Evolutionary conservation across 2,113 vertebrate species (phyloP), one percentile per base, ranked within the genome.

Genomic region (Oreotrochilus melanogaster): DNA sequence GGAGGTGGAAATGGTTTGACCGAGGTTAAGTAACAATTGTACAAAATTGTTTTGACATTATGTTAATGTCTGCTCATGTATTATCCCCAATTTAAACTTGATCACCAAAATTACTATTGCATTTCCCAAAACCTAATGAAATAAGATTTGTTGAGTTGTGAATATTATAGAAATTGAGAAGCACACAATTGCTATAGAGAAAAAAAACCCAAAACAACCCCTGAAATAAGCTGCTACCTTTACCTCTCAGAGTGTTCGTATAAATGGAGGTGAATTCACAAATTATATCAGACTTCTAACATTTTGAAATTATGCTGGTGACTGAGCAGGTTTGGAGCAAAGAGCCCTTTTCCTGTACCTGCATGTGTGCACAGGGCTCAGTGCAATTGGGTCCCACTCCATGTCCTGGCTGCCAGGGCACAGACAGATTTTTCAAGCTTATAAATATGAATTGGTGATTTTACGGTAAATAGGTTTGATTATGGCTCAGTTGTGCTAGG

Each of bases 41-140:
- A 95, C 87, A 89, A 95, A 97, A 98, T 97, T 97, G 96, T 98
- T 98, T 98, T 97, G 97, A 98, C 97, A 97, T 97, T 96, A 96
- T 96, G 96, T 94, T 97, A 98, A 98, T 97, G 92, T 92, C 92
- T 96, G 85, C 92, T 96, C 80, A 0, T 84, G 42, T 92, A 97
- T 97, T 97, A 97, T 96, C 93, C 89, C 86, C 96, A 97, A 97
- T 98, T 98, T 96, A 97, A 98, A 97, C 95, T 97, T 97, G 97
- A 98, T 98, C 97, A 97, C 96, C 64, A 95, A 97, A 98, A 98
- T 97, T 97, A 95, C 88, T 11, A 6, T 72, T 93, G 93, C 89
- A 80, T 78, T 95, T 97, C 95, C 94, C 93, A 97, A 96, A 96
- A 96, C 51, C 90, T 96, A 97, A 97, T 95, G 95, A 94, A 98